Evolutionary conservation across 2,797 vertebrate genomes (phyloP).

Genomic region (Pyrocephalus nanus): DNA sequence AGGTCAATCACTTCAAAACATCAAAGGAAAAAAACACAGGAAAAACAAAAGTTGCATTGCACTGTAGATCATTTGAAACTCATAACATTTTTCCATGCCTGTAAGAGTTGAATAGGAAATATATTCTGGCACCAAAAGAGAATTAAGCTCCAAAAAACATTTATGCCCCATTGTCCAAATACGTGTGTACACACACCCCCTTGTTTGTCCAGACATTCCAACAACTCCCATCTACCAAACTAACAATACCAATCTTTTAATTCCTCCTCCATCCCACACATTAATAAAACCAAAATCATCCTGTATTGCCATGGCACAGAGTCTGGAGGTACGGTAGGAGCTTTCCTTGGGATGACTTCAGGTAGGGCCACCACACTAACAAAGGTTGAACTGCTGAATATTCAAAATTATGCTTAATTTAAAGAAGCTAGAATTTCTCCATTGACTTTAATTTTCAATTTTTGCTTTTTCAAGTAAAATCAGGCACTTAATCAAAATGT

Average conservation of each 20-base stretch:
- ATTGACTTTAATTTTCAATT: not conserved
- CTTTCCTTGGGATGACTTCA: not conserved
- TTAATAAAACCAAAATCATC: not conserved
- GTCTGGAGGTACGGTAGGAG: not conserved
- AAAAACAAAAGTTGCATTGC: not conserved
- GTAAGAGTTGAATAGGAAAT: not conserved
- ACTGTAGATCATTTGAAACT: not conserved
- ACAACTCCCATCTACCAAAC: not conserved
- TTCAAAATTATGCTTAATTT: not conserved
- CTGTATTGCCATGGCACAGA: accelerated
- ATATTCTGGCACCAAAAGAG: not conserved
- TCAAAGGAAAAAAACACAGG: not conserved
- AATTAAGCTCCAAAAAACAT: not conserved
- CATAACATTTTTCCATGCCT: not conserved
- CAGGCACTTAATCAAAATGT: not conserved
- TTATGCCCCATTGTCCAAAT: not conserved
- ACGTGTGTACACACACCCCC: not conserved
- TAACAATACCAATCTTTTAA: not conserved
- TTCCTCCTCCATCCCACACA: not conserved
- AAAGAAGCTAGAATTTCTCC: not conserved
- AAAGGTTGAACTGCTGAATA: not conserved
- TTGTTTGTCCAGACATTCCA: not conserved
- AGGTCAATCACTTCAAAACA: not conserved
- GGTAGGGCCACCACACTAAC: not conserved
- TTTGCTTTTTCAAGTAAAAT: not conserved